Base-by-base conservation (phyloP, 35 echinoderm and acorn worm species). In the Amphiura filiformis region DNA sequence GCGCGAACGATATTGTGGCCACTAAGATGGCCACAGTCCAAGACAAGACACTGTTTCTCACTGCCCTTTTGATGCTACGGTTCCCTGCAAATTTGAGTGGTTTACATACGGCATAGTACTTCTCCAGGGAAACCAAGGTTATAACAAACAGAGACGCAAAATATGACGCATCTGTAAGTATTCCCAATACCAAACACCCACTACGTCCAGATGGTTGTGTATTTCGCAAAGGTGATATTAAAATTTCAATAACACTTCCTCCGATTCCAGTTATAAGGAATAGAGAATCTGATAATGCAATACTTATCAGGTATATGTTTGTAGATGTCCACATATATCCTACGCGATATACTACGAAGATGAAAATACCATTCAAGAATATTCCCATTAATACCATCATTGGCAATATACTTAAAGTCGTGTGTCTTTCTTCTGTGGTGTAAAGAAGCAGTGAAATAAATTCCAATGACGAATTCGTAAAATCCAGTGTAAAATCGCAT, bases 91-190 rank as follows among this genome's bases (percentile, higher is more conserved):
- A 30, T 70, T n/a, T 11, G 17, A 70, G 61, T 70, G 91, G 91
- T 22, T 78, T 61, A 44, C 91, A 93, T 7, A 93, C 82, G 18
- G 91, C 91, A 81, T 88, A 88, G 76, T 76, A 93, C 14, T 79
- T 44, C 61, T 88, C 86, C 7, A 93, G 18, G 13, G 86, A 44
- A 17, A 88, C 86, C 35, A 89, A 38, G 17, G 86, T 92, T 11
- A 92, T 65, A 0, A 92, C 76, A 36, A 78, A 65, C n/a, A 92
- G 37, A 0, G 90, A 92, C 12, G 84, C 36, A 39, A 75, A 86
- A 52, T 70, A 93, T 13, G 56, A 78, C 22, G 76, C 41, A 38
- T 88, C 86, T 65, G 34, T 80, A 31, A 84, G 32, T 31, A 88
- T 65, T 31, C 40, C 34, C 31, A 89, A 57, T 0, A 85, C 1